These are phyloP conservation scores for Gambusia holbrooki DNA, from an alignment of 2,113 vertebrate genomes.

Conservation along the genomic window DNA sequence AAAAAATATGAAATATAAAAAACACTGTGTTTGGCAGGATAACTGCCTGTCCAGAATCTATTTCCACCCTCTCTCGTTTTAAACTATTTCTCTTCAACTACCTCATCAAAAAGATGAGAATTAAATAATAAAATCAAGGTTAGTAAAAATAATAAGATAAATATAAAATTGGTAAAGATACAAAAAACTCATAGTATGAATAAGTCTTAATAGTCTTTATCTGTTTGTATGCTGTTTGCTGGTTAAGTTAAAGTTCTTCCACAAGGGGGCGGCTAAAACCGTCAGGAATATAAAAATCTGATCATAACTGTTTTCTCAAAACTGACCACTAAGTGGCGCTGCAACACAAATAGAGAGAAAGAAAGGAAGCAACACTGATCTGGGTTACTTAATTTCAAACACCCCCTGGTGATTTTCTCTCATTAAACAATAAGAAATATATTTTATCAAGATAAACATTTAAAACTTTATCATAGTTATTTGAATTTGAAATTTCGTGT, in stretches of 20 bases:
- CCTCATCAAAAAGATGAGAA: not conserved
- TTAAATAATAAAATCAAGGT: not conserved
- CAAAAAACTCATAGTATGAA: too few species aligned
- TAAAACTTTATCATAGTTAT: not conserved
- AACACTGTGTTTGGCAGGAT: not conserved
- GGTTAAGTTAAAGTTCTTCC: constrained; percentile 6
- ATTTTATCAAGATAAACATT: not conserved
- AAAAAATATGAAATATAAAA: not conserved
- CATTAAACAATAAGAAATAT: not conserved
- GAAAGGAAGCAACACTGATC: not conserved
- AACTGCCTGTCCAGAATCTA: not conserved
- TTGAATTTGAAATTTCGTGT: not conserved
- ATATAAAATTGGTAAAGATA: too few species aligned
- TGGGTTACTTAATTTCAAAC: constrained; percentile 42
- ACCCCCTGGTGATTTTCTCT: constrained; percentile 1
- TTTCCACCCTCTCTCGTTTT: not conserved
- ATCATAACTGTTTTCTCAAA: constrained; percentile 20
- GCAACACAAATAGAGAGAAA: constrained; percentile 18
- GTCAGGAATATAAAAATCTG: not conserved
- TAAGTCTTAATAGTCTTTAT: too few species aligned
- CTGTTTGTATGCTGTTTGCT: not conserved
- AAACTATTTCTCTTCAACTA: not conserved
- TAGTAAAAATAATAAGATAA: too few species aligned
- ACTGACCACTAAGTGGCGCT: constrained; percentile 51
- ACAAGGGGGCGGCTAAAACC: constrained; percentile 45